A percentile compares a stretch with the other conserved stretches of the same genome.
These are phyloP conservation scores for Oncorhynchus clarkii DNA, from an alignment of 2,113 vertebrate genomes.

Conservation along the genomic window DNA sequence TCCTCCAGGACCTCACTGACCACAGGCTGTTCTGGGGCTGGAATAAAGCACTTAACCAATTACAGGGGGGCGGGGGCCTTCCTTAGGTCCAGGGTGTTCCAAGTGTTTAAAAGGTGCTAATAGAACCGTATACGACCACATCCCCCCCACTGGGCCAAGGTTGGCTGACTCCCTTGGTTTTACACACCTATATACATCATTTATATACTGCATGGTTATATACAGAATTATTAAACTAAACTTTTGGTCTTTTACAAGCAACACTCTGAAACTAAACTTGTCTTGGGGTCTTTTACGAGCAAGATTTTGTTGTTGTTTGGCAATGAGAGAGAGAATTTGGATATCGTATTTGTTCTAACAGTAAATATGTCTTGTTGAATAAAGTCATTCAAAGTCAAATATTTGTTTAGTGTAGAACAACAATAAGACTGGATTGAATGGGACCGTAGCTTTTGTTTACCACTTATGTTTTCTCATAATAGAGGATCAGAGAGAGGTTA, in stretches of 20 bases:
- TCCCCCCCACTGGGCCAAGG: neutral
- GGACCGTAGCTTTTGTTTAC: slow-evolving; percentile 1
- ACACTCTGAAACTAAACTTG: too few species aligned
- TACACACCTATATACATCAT: slow-evolving; percentile 22
- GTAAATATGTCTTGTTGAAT: too few species aligned
- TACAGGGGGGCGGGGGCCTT: slow-evolving; percentile 17
- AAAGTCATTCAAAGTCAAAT: slow-evolving; percentile 5
- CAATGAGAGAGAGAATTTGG: too few species aligned
- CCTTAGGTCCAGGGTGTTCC: slow-evolving; percentile 53
- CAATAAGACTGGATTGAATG: neutral
- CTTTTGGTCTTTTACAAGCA: neutral
- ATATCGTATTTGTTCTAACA: too few species aligned
- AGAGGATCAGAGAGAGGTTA: slow-evolving; percentile 19
- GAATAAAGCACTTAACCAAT: slow-evolving; percentile 34
- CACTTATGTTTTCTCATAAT: slow-evolving; percentile 27
- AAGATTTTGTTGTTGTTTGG: too few species aligned
- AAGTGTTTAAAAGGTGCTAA: slow-evolving; percentile 48
- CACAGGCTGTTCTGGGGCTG: slow-evolving; percentile 13
- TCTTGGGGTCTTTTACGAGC: too few species aligned
- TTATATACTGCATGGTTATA: neutral
- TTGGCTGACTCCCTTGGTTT: slow-evolving; percentile 35
- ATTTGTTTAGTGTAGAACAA: neutral
- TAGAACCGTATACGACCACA: slow-evolving; percentile 35
- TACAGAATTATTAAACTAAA: too few species aligned
- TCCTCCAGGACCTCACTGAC: slow-evolving; percentile 22